phyloP scores from a whole-genome alignment of 2,113 vertebrate genomes.

The Corythaixoides concolor region DNA sequence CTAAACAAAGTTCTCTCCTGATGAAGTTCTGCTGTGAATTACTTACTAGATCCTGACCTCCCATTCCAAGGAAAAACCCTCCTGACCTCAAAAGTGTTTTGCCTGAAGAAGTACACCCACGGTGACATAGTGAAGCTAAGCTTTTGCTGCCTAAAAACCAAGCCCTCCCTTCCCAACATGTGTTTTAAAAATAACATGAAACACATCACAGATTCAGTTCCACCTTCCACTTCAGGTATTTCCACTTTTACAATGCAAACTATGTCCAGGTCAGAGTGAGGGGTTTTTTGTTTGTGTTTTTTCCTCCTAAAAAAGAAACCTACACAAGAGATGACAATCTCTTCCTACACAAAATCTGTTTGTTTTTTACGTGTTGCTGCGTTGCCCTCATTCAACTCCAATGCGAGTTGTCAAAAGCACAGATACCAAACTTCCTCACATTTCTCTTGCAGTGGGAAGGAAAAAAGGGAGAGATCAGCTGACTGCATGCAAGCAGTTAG shows the following conservation, averaged over 20 bases:
- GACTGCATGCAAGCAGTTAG: not conserved
- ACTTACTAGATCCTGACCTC: not conserved
- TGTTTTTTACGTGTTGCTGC: not conserved
- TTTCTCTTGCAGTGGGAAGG: not conserved
- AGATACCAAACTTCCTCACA: conserved; percentile 47
- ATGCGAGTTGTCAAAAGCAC: conserved; percentile 28
- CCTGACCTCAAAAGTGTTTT: not conserved
- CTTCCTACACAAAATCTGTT: conserved; percentile 29
- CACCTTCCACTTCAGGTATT: conserved; percentile 28
- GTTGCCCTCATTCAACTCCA: conserved; percentile 55
- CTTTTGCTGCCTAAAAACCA: not conserved
- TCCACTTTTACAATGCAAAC: conserved; percentile 18
- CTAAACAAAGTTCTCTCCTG: not conserved
- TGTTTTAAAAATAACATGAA: not conserved
- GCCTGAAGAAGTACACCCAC: not conserved
- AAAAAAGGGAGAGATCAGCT: not conserved
- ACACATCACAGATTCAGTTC: not conserved
- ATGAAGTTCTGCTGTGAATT: not conserved
- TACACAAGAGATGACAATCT: conserved; percentile 8
- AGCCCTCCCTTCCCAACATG: not conserved
- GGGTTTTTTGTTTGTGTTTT: not conserved
- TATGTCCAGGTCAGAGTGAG: not conserved
- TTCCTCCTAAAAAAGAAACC: conserved; percentile 35
- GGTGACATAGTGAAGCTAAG: not conserved
- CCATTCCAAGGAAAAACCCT: not conserved